Percentiles rank a stretch among this genome's conserved stretches.
Evolutionary conservation across 2,113 vertebrate species (phyloP).

Genomic region (Odontesthes bonariensis): DNA sequence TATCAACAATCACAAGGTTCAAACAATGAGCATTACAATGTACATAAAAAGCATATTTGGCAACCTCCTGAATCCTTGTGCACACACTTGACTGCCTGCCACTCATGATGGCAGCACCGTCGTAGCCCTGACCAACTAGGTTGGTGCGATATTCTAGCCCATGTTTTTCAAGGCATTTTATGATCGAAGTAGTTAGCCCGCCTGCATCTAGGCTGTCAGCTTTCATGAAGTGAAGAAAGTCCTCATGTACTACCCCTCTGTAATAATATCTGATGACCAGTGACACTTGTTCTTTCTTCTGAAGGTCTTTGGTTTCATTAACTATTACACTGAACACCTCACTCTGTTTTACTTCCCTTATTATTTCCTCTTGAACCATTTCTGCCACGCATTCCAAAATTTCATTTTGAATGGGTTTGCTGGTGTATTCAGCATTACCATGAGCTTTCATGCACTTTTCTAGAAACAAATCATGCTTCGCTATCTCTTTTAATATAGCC

Average conservation of each 20-base stretch:
- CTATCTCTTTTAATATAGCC: neutral
- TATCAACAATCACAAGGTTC: no score
- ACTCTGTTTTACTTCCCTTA: neutral
- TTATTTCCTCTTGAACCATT: neutral
- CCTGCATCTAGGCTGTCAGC: neutral
- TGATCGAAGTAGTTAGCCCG: neutral
- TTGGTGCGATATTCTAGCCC: neutral
- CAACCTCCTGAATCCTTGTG: no score
- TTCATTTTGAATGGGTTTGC: neutral
- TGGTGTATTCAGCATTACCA: neutral
- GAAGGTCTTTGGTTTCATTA: neutral
- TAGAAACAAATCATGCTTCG: neutral
- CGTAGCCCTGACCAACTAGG: neutral
- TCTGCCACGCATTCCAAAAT: neutral
- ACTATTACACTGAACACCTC: neutral
- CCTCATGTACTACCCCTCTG: neutral
- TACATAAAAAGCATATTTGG: no score
- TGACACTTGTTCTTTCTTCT: neutral
- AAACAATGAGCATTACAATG: no score
- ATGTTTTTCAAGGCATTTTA: neutral
- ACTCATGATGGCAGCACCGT: neutral
- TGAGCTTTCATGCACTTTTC: neutral
- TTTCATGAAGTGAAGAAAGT: neutral
- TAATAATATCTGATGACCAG: neutral
- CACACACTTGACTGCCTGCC: neutral